Evolutionary conservation across 2,888 invertebrate species (phyloP), one percentile per base, ranked within the genome.

Genomic region (Horisme vitalbata): DNA sequence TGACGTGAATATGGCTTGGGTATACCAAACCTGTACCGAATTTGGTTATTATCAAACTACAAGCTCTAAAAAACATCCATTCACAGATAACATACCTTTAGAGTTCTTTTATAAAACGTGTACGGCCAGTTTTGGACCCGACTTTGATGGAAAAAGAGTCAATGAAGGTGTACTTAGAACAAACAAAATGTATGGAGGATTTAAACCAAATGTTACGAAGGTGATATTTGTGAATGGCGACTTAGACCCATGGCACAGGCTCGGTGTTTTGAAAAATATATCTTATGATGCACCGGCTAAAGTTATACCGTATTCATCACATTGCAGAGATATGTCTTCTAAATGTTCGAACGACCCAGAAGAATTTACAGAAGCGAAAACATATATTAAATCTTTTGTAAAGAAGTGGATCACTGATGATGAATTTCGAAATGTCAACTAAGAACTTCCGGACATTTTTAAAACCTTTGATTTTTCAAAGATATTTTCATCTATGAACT

Each of bases 11-110:
- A 56, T 64, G 1, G 65, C 81, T 7, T 95, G 95, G 95, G 81
- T 79, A 0, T 94, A 94, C 68, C 95, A 95, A 76, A 94, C 94
- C 0, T 95, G 95, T 74, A 93, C 93, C 2, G 95, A 95, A 77
- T 95, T 93, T 66, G 94, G 95, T 15, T 95, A 92, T 68, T 95
- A 90, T 68, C 94, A 94, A 71, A 93, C 93, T 0, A 90, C 93
- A 0, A 90, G 90, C 51, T 90, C 91, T 0, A 63, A 76, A 3
- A 72, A 83, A 0, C 91, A 92, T 10, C 92, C 93, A 0, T 95
- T 94, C 71, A 91, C 90, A 1, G 71, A 80, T 14, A 79, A 83
- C 12, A 63, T 91, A 41, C 77, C 83, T 0, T 46, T 91, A 1
- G 77, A 83, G 2, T 86, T 80, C 12, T 91, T 68, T 56, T 72